Conservation (phyloP, 2,888 invertebrate genomes). For the Coelopa pilipes region DNA sequence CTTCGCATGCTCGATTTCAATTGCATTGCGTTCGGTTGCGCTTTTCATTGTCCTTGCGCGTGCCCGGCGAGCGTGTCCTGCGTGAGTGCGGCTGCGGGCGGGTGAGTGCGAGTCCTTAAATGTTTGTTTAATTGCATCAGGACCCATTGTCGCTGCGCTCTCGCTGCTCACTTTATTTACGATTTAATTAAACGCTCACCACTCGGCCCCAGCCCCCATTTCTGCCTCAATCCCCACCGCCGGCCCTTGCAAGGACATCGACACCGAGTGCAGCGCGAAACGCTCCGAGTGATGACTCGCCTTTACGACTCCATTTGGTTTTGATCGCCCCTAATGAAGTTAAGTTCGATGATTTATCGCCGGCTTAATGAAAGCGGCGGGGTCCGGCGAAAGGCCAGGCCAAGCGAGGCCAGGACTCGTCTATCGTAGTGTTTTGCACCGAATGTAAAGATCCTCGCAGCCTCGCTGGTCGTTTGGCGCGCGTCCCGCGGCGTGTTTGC, state of each 20-base stretch:
- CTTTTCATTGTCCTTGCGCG: conserved; percentile 45
- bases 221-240: neutral
- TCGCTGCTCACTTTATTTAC: conserved; percentile 50
- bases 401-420: too few species aligned
- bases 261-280: neutral
- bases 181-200: conserved; percentile 50
- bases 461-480: too few species aligned
- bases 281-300: neutral
- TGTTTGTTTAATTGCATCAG: conserved; percentile 57
- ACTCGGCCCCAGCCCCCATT: neutral
- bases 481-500: too few species aligned
- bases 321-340: neutral
- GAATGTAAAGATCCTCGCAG: too few species aligned
- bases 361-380: too few species aligned
- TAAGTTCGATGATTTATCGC: neutral
- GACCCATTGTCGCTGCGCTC: conserved; percentile 33
- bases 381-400: too few species aligned
- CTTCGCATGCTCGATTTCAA: conserved; percentile 16
- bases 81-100: conserved; percentile 3
- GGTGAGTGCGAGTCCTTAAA: conserved; percentile 10
- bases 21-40: conserved; percentile 36
- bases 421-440: too few species aligned
- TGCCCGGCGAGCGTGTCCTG: neutral
- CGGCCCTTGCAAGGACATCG: too few species aligned
- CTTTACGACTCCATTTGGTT: neutral